Evolutionary conservation across 2,888 invertebrate species (phyloP).

Genomic region (Ormyrus labotus): DNA sequence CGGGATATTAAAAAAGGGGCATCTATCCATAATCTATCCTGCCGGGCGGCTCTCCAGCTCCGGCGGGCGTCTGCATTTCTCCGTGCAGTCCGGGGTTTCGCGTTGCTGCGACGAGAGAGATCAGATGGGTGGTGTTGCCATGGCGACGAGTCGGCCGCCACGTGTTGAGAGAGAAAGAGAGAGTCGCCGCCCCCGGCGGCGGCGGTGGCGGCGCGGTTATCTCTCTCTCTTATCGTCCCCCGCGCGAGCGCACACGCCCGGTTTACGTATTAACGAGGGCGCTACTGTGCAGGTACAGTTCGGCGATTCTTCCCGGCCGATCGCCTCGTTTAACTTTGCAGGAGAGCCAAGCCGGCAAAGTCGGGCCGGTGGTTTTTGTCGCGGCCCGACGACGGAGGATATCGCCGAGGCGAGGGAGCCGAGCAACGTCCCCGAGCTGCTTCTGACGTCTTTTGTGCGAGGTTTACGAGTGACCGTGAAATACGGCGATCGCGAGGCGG

Average conservation of each 20-base stretch:
- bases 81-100: conserved; percentile 6
- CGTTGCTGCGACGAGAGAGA: conserved; percentile 6
- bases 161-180: too few relatives aligned
- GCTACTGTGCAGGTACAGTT: conserved; percentile 14
- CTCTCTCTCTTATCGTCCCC: conserved; percentile 27
- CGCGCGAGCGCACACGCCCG: conserved; percentile 6
- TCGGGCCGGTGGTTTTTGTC: conserved; percentile 1
- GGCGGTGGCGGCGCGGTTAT: conserved; percentile 22
- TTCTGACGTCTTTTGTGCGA: too few relatives aligned
- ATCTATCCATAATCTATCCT: conserved; percentile 44
- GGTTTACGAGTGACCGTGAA: too few relatives aligned
- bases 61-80: background rate
- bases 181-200: conserved; percentile 10
- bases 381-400: too few relatives aligned
- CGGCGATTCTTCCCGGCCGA: conserved; percentile 41
- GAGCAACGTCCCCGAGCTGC: too few relatives aligned
- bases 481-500: too few relatives aligned
- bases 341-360: background rate
- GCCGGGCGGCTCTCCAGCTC: background rate
- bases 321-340: conserved; percentile 47
- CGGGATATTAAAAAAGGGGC: conserved; percentile 37
- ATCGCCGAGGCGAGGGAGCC: too few relatives aligned
- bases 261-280: conserved; percentile 51
- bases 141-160: conserved; percentile 22
- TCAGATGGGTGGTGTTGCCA: conserved; percentile 53